Conservation (phyloP, 1,140 invertebrate species). For the Trichoplusia ni region DNA sequence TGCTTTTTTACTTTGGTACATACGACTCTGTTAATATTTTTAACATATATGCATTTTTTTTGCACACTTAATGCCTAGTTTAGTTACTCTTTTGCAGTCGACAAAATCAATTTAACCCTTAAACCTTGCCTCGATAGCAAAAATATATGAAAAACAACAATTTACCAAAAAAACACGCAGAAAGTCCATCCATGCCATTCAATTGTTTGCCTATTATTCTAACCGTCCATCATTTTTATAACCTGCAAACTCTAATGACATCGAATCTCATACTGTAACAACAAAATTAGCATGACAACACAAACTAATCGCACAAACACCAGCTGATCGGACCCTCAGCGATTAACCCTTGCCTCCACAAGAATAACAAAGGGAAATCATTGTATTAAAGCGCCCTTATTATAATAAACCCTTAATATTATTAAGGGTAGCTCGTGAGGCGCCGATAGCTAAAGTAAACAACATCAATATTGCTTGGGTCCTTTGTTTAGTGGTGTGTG, state of each 20-base stretch:
- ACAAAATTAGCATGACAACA: background rate
- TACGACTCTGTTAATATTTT: too few species aligned
- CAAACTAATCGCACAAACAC: background rate
- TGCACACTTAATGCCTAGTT: too few species aligned
- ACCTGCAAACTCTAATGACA: background rate
- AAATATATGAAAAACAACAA: too few species aligned
- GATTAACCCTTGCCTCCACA: conserved; percentile 1
- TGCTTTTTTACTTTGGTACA: too few species aligned
- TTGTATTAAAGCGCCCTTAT: conserved; percentile 28
- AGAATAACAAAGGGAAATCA: conserved; percentile 21
- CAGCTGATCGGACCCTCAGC: background rate
- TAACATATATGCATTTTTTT: too few species aligned
- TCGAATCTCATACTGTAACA: too few species aligned
- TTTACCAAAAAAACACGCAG: too few species aligned
- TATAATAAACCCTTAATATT: conserved; percentile 47
- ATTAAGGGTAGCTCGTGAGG: conserved; percentile 39
- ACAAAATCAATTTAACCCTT: too few species aligned
- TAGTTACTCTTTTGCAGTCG: too few species aligned
- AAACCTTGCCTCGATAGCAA: too few species aligned
- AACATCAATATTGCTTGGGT: conserved; percentile 52
- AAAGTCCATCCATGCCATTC: too few species aligned
- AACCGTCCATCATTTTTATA: background rate
- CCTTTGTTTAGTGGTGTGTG: conserved; percentile 26
- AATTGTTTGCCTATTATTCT: too few species aligned
- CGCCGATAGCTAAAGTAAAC: conserved; percentile 50